phyloP scores from a whole-genome alignment of 1,140 invertebrate species.

The Drosophila guanche region DNA sequence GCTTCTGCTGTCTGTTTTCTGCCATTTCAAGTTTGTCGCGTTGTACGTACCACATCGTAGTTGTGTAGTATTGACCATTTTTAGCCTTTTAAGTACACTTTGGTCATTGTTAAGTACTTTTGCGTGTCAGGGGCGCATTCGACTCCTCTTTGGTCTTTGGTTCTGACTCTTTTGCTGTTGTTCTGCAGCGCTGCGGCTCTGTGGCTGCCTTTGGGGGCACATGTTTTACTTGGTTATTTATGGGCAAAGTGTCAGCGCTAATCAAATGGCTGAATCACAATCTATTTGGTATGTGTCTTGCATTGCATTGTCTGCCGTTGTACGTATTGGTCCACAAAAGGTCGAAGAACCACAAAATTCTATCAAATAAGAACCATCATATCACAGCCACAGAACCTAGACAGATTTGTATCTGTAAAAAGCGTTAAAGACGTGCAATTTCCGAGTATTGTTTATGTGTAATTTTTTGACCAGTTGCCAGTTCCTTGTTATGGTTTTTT shows the following conservation, averaged over 20 bases:
- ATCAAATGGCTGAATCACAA: conserved; percentile 78
- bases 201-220: conserved; percentile 64
- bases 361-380: conserved; percentile 17
- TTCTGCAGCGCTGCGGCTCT: conserved; percentile 9
- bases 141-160: conserved; percentile 19
- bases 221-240: conserved; percentile 82
- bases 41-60: conserved; percentile 28
- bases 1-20: conserved; percentile 51
- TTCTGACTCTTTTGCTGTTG: neutral
- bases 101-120: conserved; percentile 82
- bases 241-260: conserved; percentile 82
- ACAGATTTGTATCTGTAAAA: conserved; percentile 38
- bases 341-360: conserved; percentile 39
- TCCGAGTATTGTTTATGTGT: conserved; percentile 10
- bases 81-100: conserved; percentile 79
- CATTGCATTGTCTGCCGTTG: conserved; percentile 19
- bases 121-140: conserved; percentile 69
- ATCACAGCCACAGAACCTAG: conserved; percentile 6
- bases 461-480: conserved; percentile 32
- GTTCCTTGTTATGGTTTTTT: conserved; percentile 44
- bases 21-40: conserved; percentile 76
- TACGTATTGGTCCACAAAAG: conserved; percentile 23
- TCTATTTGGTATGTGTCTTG: conserved; percentile 55
- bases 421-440: conserved; percentile 22
- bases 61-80: conserved; percentile 67